Percentiles rank a stretch among this genome's conserved stretches.
phyloP scores from a whole-genome alignment of 2,797 vertebrate genomes.

The Pterois miles region DNA sequence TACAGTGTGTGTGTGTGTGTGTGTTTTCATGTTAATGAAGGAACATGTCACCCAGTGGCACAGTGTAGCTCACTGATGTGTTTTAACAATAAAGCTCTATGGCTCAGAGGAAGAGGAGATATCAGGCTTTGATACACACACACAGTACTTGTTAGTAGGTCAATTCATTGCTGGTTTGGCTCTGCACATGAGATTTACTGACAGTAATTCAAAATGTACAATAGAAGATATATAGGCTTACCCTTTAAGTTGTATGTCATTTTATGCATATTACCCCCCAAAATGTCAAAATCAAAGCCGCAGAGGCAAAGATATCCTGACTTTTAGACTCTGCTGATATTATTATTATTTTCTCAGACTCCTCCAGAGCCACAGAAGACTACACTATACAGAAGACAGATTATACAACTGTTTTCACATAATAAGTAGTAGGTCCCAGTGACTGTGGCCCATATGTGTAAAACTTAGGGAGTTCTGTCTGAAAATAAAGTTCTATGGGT shows the following conservation, averaged over 20 bases:
- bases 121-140: neutral
- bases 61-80: neutral
- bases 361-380: neutral
- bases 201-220: too few species aligned
- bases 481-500: neutral
- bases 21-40: neutral
- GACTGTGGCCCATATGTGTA: neutral
- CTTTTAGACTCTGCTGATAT: too few species aligned
- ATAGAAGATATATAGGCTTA: too few species aligned
- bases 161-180: neutral
- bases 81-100: neutral
- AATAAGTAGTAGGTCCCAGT: neutral
- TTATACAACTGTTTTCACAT: neutral
- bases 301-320: too few species aligned
- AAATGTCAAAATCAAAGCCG: too few species aligned
- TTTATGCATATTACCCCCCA: too few species aligned
- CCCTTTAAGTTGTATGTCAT: too few species aligned
- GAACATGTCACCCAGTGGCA: neutral
- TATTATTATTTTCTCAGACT: too few species aligned
- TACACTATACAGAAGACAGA: too few species aligned
- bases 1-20: neutral
- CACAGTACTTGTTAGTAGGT: neutral
- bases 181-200: neutral
- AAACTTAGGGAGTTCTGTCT: neutral
- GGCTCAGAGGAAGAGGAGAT: neutral